Evolutionary conservation across 1,140 invertebrate genomes (phyloP).

Genomic region (Pachypeltis micranthus): DNA sequence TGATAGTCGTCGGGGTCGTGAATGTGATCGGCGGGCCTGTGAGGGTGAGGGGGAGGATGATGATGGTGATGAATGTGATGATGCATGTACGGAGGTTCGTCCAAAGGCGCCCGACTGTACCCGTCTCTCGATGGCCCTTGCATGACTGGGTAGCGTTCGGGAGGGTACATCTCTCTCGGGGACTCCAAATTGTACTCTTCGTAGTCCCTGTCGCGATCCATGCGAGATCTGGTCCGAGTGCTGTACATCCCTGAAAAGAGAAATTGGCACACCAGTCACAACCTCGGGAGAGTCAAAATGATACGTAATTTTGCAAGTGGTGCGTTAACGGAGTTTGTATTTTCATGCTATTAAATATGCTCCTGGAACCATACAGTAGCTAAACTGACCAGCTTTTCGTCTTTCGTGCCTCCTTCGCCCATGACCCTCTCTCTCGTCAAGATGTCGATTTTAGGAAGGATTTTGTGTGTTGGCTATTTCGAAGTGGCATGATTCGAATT

Average conservation of each 20-base stretch:
- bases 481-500: too few relatives aligned
- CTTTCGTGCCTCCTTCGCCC: too few relatives aligned
- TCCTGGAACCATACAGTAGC: too few relatives aligned
- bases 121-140: conserved; percentile 1
- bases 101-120: neutral
- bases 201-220: conserved; percentile 36
- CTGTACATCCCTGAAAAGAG: conserved; percentile 24
- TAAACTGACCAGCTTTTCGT: too few relatives aligned
- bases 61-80: conserved; percentile 25
- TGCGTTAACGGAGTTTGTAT: too few relatives aligned
- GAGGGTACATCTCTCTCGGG: conserved; percentile 18
- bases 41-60: conserved; percentile 22
- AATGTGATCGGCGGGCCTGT: conserved; percentile 14
- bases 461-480: too few relatives aligned
- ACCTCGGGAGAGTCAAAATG: too few relatives aligned
- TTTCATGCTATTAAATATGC: too few relatives aligned
- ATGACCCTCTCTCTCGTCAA: too few relatives aligned
- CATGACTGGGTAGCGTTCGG: conserved; percentile 17
- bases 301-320: too few relatives aligned
- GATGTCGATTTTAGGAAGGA: too few relatives aligned
- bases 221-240: conserved; percentile 28
- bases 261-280: too few relatives aligned
- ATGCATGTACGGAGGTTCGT: conserved; percentile 17
- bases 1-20: conserved; percentile 35
- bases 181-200: conserved; percentile 33